Evolutionary conservation across 2,113 vertebrate species (phyloP).

Genomic region (Brienomyrus longianalis): DNA sequence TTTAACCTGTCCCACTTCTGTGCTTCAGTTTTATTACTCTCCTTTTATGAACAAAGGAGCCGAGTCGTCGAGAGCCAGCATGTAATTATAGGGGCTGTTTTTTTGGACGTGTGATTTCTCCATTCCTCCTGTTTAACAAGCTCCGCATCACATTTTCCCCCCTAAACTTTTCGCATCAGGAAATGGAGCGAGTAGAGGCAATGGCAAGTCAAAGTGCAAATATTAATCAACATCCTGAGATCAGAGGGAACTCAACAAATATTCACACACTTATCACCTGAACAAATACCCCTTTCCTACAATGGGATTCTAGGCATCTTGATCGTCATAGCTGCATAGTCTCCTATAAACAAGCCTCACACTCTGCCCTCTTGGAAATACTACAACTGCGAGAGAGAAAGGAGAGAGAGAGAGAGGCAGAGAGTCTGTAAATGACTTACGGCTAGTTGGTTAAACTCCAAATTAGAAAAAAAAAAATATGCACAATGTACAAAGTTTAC

Average conservation of each 20-base stretch:
- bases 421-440: background rate
- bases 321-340: background rate
- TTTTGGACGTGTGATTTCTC: background rate
- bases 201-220: background rate
- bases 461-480: background rate
- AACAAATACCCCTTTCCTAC: slow-evolving; percentile 11
- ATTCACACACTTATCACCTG: background rate
- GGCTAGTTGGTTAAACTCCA: background rate
- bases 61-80: background rate
- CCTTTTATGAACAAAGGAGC: slow-evolving; percentile 18
- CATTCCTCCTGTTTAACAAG: background rate
- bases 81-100: slow-evolving; percentile 13
- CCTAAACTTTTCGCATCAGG: background rate
- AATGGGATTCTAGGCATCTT: background rate
- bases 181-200: background rate
- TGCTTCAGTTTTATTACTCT: slow-evolving; percentile 16
- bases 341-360: background rate
- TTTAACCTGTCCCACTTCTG: slow-evolving; percentile 28
- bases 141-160: background rate
- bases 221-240: background rate
- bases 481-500: background rate
- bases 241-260: background rate
- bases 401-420: background rate
- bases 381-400: background rate
- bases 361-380: background rate